Conservation (phyloP, 1,140 invertebrate species). For the Drosophila nasuta region DNA sequence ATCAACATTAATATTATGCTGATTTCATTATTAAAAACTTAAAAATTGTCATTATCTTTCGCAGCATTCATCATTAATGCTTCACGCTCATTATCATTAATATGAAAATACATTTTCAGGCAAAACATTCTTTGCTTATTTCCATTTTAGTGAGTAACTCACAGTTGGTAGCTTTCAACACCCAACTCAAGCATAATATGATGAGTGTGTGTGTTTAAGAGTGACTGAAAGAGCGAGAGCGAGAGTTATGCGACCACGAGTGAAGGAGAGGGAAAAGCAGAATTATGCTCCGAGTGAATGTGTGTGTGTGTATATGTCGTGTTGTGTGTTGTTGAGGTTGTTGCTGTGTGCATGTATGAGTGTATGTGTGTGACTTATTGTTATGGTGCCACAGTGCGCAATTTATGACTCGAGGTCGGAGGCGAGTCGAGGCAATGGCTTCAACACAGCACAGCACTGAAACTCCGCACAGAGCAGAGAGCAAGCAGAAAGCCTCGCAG, state of each 20-base stretch:
- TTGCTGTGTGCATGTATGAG: constrained; percentile 3
- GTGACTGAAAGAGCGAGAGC: background rate
- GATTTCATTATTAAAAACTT: background rate
- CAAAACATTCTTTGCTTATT: background rate
- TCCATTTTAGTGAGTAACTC: constrained; percentile 5
- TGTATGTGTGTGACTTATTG: constrained; percentile 75
- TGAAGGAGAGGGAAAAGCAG: background rate
- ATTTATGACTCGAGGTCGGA: constrained; percentile 81
- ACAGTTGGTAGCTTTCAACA: background rate
- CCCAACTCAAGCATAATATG: background rate
- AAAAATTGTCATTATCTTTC: background rate
- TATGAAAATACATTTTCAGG: background rate
- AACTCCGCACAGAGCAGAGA: constrained; percentile 4
- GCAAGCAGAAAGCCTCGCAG: background rate
- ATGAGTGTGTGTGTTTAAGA: constrained; percentile 1
- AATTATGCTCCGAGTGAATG: constrained; percentile 2
- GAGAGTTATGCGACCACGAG: constrained; percentile 9
- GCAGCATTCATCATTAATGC: background rate
- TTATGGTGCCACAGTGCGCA: constrained; percentile 80
- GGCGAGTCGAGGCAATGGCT: constrained; percentile 6
- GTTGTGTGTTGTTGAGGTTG: too few relatives aligned
- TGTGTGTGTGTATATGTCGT: constrained; percentile 43
- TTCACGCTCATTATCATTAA: background rate
- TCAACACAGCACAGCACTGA: constrained; percentile 15
- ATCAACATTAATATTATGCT: too few relatives aligned